Evolutionary conservation across 1,140 invertebrate genomes (phyloP).

Genomic region (Camponotus floridanus): DNA sequence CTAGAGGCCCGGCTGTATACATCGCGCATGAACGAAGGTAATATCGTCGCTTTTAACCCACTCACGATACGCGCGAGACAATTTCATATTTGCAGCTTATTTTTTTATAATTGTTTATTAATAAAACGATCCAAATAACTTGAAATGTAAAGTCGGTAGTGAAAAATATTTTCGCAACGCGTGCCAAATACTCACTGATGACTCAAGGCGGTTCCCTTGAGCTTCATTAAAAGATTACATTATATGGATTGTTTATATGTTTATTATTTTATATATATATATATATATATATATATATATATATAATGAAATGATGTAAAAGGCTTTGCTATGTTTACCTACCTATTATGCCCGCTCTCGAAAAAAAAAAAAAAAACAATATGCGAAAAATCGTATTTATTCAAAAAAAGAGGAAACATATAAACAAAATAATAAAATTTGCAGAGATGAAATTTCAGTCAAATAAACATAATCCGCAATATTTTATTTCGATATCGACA

Average conservation of each 20-base stretch:
- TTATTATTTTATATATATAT: too few species aligned
- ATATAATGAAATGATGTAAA: not conserved
- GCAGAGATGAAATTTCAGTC: not conserved
- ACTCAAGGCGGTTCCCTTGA: not conserved
- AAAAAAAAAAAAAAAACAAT: too few species aligned
- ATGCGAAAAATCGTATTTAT: not conserved
- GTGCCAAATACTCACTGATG: conserved; percentile 13
- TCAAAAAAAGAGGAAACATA: not conserved
- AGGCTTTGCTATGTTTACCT: not conserved
- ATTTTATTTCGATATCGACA: not conserved
- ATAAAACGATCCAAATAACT: conserved; percentile 17
- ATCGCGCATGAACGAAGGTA: not conserved
- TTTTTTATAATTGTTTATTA: conserved; percentile 30
- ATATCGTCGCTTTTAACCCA: not conserved
- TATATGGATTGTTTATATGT: not conserved
- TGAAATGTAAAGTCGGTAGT: not conserved
- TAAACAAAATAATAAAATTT: not conserved
- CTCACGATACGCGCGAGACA: not conserved
- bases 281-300: too few species aligned
- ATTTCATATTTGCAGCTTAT: conserved; percentile 5
- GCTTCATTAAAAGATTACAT: not conserved
- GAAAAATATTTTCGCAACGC: not conserved
- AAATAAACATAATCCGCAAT: conserved; percentile 25
- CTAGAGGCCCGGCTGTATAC: conserved; percentile 1
- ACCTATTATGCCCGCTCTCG: not conserved